A percentile compares a stretch with the other conserved stretches of the same genome.
Conservation (phyloP, 1,140 invertebrate genomes). For the Cotesia glomerata region DNA sequence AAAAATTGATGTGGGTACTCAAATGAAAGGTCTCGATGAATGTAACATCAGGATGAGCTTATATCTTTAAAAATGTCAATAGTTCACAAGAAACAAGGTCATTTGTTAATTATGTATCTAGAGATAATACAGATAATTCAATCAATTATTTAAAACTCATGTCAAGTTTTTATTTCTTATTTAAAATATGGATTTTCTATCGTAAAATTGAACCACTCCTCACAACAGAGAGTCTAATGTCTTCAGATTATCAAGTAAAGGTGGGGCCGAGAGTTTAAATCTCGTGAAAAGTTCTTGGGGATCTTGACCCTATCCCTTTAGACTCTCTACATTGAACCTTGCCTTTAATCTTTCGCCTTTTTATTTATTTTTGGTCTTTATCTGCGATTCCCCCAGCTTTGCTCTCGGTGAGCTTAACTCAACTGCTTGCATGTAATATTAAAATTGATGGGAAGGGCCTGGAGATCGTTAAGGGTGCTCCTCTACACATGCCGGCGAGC, state of each 20-base stretch:
- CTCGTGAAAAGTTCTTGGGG: neutral
- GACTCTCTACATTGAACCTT: neutral
- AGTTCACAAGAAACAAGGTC: too few species aligned
- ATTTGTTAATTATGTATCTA: too few species aligned
- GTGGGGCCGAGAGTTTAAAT: slow-evolving; percentile 6
- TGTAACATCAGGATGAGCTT: too few species aligned
- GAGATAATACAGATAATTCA: too few species aligned
- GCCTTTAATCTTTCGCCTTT: neutral
- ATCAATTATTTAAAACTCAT: too few species aligned
- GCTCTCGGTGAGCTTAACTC: too few species aligned
- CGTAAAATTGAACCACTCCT: too few species aligned
- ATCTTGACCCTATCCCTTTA: slow-evolving; percentile 1
- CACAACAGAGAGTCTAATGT: slow-evolving; percentile 16
- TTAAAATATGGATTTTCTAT: too few species aligned
- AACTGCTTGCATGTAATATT: slow-evolving; percentile 27
- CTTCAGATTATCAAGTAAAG: slow-evolving; percentile 31
- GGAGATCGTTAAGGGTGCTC: slow-evolving; percentile 28
- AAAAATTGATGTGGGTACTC: too few species aligned
- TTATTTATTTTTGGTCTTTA: neutral
- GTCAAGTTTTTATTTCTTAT: too few species aligned
- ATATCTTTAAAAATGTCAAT: too few species aligned
- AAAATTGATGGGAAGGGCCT: slow-evolving; percentile 34
- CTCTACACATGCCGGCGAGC: neutral
- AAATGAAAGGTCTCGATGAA: too few species aligned
- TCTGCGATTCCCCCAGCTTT: neutral